These are phyloP conservation scores for Plecturocebus donacophilus DNA, from an alignment of 2,113 vertebrate species.

Conservation along the genomic window DNA sequence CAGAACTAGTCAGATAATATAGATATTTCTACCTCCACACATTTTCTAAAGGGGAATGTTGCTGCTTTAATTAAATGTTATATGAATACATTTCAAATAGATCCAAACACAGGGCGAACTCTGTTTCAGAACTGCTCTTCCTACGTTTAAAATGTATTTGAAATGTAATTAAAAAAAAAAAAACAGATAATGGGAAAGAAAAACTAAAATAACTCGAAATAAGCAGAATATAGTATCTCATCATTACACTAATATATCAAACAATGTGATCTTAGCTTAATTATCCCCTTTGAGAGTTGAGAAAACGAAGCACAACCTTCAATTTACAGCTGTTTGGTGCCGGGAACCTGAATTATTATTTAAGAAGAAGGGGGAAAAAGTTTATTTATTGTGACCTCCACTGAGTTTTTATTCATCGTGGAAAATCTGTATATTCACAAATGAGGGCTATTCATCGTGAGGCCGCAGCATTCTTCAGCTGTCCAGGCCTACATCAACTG, in stretches of 20 bases:
- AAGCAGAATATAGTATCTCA: slow-evolving; percentile 88
- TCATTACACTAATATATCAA: slow-evolving; percentile 94
- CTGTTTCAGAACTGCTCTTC: slow-evolving; percentile 82
- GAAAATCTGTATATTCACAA: slow-evolving; percentile 96
- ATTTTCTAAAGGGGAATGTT: slow-evolving; percentile 73
- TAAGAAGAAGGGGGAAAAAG: slow-evolving; percentile 84
- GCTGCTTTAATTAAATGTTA: slow-evolving; percentile 88
- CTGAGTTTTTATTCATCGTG: slow-evolving; percentile 88
- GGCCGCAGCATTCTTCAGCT: slow-evolving; percentile 91
- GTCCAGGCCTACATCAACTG: slow-evolving; percentile 89
- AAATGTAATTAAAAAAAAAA: slow-evolving; percentile 84
- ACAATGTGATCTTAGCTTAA: slow-evolving; percentile 93
- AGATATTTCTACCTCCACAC: slow-evolving; percentile 75
- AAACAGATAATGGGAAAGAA: slow-evolving; percentile 83
- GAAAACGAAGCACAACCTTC: slow-evolving; percentile 91
- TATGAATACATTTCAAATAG: slow-evolving; percentile 86
- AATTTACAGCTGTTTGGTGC: slow-evolving; percentile 92
- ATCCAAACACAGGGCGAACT: slow-evolving; percentile 85
- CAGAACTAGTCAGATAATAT: slow-evolving; percentile 77
- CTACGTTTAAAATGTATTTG: slow-evolving; percentile 85
- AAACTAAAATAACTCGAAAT: slow-evolving; percentile 86
- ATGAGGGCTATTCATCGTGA: slow-evolving; percentile 94
- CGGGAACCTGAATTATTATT: slow-evolving; percentile 90
- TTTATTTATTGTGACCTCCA: slow-evolving; percentile 93
- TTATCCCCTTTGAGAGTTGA: slow-evolving; percentile 92